These are phyloP conservation scores for Dexiosoma caninum DNA, from an alignment of 2,888 invertebrate species.

Conservation along the genomic window DNA sequence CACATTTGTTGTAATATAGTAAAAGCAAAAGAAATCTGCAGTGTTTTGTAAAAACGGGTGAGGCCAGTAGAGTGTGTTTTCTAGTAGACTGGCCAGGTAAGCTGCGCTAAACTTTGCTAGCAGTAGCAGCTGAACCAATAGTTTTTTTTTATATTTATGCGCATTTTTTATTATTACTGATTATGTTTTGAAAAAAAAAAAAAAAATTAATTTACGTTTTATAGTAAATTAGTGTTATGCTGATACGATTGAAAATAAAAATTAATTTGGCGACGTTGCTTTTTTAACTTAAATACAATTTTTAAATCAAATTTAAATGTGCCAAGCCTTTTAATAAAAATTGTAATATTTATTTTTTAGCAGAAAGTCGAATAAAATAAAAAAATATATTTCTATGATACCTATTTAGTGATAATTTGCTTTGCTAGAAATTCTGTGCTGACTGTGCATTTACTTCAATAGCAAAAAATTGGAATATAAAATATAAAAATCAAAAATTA, in stretches of 20 bases:
- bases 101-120: constrained; percentile 47
- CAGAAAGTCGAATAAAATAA: background rate
- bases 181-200: background rate
- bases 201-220: constrained; percentile 11
- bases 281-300: background rate
- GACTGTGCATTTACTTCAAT: background rate
- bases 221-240: constrained; percentile 14
- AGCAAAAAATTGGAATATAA: background rate
- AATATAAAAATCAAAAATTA: background rate
- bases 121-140: background rate
- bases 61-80: constrained; percentile 48
- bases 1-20: constrained; percentile 12
- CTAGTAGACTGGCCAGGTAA: constrained; percentile 52
- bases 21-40: constrained; percentile 11
- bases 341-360: background rate
- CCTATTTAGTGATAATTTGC: background rate
- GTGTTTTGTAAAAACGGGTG: constrained; percentile 55
- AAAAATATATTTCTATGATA: background rate
- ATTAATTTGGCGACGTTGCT: background rate
- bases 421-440: background rate
- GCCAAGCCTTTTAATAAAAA: constrained; percentile 14
- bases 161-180: constrained; percentile 44
- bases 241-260: constrained; percentile 25
- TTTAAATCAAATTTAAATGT: constrained; percentile 18
- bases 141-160: constrained; percentile 47